Percentiles rank a stretch among this genome's conserved stretches.
Conservation (phyloP, 2,113 vertebrate species). For the Dissostichus mawsoni region DNA sequence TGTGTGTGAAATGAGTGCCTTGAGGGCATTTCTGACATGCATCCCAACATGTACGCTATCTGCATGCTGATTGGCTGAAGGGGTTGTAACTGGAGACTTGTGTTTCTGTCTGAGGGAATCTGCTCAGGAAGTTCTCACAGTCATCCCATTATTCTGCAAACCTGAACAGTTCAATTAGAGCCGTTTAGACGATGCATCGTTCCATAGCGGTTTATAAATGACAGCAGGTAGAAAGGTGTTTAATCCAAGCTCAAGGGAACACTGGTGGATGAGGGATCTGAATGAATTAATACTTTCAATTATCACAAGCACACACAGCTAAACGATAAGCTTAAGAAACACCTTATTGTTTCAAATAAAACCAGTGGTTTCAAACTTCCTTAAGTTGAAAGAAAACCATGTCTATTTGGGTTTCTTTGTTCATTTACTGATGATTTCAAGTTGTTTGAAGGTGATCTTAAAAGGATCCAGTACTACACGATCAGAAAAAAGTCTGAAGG, state of each 20-base stretch:
- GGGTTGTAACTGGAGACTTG: neutral
- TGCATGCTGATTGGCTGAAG: neutral
- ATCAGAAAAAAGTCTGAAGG: no score
- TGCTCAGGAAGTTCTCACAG: neutral
- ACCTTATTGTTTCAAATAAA: no score
- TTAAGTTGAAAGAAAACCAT: no score
- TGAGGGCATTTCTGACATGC: neutral
- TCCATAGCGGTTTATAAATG: neutral
- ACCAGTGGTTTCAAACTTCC: no score
- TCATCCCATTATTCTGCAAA: neutral
- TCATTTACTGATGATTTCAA: no score
- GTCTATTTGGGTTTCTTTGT: no score
- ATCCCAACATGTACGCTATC: neutral
- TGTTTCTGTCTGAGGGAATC: neutral
- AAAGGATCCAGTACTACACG: no score
- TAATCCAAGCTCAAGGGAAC: neutral
- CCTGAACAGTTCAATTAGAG: neutral
- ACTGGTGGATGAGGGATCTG: neutral
- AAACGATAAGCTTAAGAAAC: no score
- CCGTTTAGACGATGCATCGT: neutral
- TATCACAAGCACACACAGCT: no score
- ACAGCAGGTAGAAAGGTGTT: neutral
- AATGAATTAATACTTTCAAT: no score
- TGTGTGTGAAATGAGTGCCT: conserved; percentile 6
- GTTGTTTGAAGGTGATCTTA: no score